Evolutionary conservation across 2,888 invertebrate species (phyloP), one percentile per base, ranked within the genome.

Genomic region (Diogma glabrata): DNA sequence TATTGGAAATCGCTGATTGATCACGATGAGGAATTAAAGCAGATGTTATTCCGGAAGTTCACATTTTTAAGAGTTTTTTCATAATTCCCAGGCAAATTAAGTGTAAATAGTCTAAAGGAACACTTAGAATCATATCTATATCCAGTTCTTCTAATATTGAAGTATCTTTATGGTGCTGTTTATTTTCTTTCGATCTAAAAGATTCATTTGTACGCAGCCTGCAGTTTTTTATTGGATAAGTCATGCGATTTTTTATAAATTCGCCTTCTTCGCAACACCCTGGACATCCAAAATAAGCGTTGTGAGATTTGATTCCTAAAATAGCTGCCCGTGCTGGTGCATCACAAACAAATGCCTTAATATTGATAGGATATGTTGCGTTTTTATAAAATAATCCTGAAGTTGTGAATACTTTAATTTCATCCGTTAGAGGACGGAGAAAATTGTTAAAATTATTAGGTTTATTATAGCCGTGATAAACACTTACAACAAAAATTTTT

Each of bases 281-380:
- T n/a, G 19, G 20, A 12, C 49, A 49, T 12, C 24, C 38, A 38
- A 38, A 30, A n/a, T 20, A 22, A 14, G 49, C 49, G 5, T 33
- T 40, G 14, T 49, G 49, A 12, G 30, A 40, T 14, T 28, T 43
- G 4, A 20, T 50, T 12, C 17, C 28, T 3, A 26, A 24, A 24
- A 28, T 23, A 6, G 9, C 14, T 6, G 8, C 14, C 26, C 23
- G 24, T 7, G 24, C 47, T 24, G 24, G 24, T 24, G 14, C 40
- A 19, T 49, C n/a, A 49, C 33, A 33, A 20, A 49, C 16, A 30
- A 49, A 16, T 14, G 49, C 20, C n/a, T 22, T 49, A 16, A 50
- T 8, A 4, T 43, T 28, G 19, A 50, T 12, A 5, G 14, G 10
- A 45, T 19, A 23, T 20, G 10, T 26, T 28, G 8, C 28, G 20